Percentiles rank a stretch among this genome's conserved stretches.
These are phyloP conservation scores for Morinoia aosen DNA, from an alignment of 2,888 invertebrate genomes.

Conservation along the genomic window DNA sequence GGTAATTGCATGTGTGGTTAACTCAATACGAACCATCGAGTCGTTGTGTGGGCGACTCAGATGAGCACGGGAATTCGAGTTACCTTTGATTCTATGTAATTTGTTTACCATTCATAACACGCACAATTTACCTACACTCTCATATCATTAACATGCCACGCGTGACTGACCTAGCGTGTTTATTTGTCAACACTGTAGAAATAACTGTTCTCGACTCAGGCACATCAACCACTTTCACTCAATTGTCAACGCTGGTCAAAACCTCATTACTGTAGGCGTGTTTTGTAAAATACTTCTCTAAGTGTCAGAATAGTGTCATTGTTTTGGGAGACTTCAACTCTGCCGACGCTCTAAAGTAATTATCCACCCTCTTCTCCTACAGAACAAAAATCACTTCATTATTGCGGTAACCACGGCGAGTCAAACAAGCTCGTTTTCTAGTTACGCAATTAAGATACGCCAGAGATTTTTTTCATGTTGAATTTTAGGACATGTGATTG, in stretches of 20 bases:
- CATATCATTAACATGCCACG: not conserved
- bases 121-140: not conserved
- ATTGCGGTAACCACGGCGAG: no score
- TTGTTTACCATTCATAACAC: not conserved
- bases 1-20: slow-evolving; percentile 51
- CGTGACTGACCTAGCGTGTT: not conserved
- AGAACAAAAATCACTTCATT: no score
- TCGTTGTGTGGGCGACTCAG: slow-evolving; percentile 15
- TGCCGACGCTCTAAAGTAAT: no score
- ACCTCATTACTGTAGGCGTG: not conserved
- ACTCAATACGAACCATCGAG: slow-evolving; percentile 41
- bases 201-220: not conserved
- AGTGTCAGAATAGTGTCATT: no score
- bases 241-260: not conserved
- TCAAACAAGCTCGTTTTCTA: no score
- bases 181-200: not conserved
- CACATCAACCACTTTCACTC: not conserved
- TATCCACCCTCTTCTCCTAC: no score
- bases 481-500: no score
- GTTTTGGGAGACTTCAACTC: no score
- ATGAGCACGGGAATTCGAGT: slow-evolving; percentile 23
- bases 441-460: no score
- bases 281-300: not conserved
- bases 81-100: not conserved
- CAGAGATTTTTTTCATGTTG: no score